Evolutionary conservation across 2,888 invertebrate genomes (phyloP), one percentile per base, ranked within the genome.

Genomic region (Ferrisia virgata): DNA sequence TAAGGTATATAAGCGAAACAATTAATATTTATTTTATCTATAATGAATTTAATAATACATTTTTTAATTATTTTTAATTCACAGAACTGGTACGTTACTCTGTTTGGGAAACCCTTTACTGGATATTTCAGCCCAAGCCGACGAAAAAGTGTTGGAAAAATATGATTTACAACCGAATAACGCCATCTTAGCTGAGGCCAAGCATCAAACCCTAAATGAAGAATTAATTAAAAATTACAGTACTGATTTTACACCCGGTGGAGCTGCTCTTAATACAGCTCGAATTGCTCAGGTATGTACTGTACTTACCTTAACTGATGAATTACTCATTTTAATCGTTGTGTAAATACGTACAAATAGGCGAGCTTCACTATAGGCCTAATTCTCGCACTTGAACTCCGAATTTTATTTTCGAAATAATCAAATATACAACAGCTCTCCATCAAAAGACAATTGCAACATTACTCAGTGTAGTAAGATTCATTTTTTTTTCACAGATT

Each of bases 101-200:
- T 98, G 98, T 25, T 93, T 98, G 89, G 98, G 99, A 83, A 99
- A 99, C 90, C 99, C 99, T 4, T 90, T 99, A 85, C 90, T 99
- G 87, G 99, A 99, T 88, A 97, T 99, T 86, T 95, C 96, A 1
- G 95, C 95, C 0, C 91, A 89, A 31, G 96, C 95, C 0, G 94
- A 93, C 83, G 90, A 92, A 80, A 91, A 92, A 9, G 93, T 98
- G 87, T 91, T 99, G 22, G 90, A 92, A 85, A 97, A 96, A 89
- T 99, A 96, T 90, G 93, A 91, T 47, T 90, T 99, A 88, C 92
- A 96, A 86, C 91, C 95, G 25, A 96, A 99, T 88, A 93, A 97
- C 91, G 98, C 98, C 0, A 97, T 99, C 86, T 92, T 99, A 88
- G 98, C 98, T 0, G 94, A 93, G 78, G 95, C 95, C 13, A 94